A percentile compares a stretch with the other conserved stretches of the same genome.
Evolutionary conservation across 2,888 invertebrate genomes (phyloP).

Genomic region (Orthonevra nobilis): DNA sequence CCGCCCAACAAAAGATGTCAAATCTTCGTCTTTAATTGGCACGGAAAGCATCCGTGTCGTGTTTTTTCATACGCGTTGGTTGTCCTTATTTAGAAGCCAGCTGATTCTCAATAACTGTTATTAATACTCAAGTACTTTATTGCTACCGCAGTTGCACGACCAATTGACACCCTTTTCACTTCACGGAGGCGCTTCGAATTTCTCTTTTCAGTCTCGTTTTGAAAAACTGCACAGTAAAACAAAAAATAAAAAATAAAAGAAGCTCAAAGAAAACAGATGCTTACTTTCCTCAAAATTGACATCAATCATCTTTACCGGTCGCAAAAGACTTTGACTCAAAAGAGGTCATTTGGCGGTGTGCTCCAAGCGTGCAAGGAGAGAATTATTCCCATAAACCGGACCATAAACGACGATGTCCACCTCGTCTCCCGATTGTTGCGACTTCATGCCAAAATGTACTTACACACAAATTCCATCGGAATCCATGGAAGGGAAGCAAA

Average conservation of each 20-base stretch:
- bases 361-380: constrained; percentile 50
- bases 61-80: too few species aligned
- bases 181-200: constrained; percentile 17
- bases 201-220: constrained; percentile 28
- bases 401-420: neutral
- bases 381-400: constrained; percentile 54
- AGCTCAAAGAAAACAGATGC: constrained; percentile 54
- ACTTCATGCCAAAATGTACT: constrained; percentile 49
- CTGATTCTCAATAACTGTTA: too few species aligned
- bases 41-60: too few species aligned
- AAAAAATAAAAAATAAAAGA: constrained; percentile 4
- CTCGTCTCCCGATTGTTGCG: constrained; percentile 3
- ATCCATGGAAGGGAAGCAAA: neutral
- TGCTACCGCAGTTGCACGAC: too few species aligned
- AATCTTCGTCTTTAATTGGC: too few species aligned
- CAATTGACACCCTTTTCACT: too few species aligned
- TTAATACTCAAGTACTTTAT: too few species aligned
- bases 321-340: constrained; percentile 29
- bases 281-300: constrained; percentile 43
- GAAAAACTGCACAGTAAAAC: neutral
- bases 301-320: constrained; percentile 55
- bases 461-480: constrained; percentile 36
- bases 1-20: too few species aligned
- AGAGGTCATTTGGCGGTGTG: constrained; percentile 59
- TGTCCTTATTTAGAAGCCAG: too few species aligned